phyloP scores from a whole-genome alignment of 2,113 vertebrate genomes.

The Paramisgurnus dabryanus region DNA sequence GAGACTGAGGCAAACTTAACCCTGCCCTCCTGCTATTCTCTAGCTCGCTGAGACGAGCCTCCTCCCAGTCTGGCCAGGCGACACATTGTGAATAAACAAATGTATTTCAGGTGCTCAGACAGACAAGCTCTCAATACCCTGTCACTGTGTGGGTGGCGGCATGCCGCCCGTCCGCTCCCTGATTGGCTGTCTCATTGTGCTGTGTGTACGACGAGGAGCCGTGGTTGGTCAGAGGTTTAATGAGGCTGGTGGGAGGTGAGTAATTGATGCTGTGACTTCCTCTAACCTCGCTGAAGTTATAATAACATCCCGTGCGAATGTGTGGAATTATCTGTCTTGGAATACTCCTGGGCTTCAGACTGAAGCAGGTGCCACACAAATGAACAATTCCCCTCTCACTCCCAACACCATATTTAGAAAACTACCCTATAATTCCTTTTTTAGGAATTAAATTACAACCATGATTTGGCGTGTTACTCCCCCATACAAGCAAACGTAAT shows the following conservation, averaged over 20 bases:
- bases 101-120: conserved; percentile 75
- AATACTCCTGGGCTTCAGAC: conserved; percentile 59
- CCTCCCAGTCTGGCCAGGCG: conserved; percentile 60
- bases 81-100: conserved; percentile 74
- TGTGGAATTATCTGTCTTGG: conserved; percentile 64
- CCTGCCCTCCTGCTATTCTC: conserved; percentile 27
- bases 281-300: conserved; percentile 69
- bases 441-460: conserved; percentile 59
- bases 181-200: conserved; percentile 68
- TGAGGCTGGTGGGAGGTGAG: conserved; percentile 82
- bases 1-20: conserved; percentile 65
- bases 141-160: conserved; percentile 80
- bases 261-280: conserved; percentile 79
- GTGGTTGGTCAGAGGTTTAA: conserved; percentile 82
- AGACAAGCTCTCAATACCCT: conserved; percentile 74
- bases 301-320: conserved; percentile 64
- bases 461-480: conserved; percentile 54
- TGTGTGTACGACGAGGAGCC: conserved; percentile 68
- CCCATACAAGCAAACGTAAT: conserved; percentile 49
- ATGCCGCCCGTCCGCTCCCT: conserved; percentile 62
- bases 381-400: conserved; percentile 51
- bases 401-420: conserved; percentile 52
- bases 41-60: conserved; percentile 42
- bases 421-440: conserved; percentile 51
- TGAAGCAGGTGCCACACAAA: conserved; percentile 58